Evolutionary conservation across 2,113 vertebrate genomes (phyloP), one percentile per base, ranked within the genome.

Genomic region (Cyphomyrus discorhynchus): DNA sequence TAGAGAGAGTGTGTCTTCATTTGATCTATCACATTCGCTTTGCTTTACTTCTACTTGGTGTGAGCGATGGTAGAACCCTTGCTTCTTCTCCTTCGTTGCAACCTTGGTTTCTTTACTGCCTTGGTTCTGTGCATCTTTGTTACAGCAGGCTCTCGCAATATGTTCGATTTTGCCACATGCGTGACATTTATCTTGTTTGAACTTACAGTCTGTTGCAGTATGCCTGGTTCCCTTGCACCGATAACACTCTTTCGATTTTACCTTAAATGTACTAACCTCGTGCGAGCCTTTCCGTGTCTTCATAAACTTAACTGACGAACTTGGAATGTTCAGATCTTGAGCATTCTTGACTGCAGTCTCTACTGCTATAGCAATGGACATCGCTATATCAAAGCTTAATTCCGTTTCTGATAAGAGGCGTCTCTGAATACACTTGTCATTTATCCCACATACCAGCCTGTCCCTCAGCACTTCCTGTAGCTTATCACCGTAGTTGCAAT

Each of bases 391-490:
- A 77, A 92, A 92, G 3, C 80, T 89, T 53, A 91, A 46, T 70
- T 83, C 62, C 0, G 17, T 45, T 49, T 92, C 90, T 45, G 89
- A 31, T 21, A 91, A 42, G 3, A 91, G n/a, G 24, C 89, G 27
- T 15, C 88, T 10, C 50, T 91, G 74, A 17, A 90, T 91, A 45
- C 56, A 0, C 42, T 91, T 66, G 42, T 90, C 83, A 74, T 90
- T 91, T 35, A 92, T 86, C 13, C 92, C 83, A 82, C 89, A 91
- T 24, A 90, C 88, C 35, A 92, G 66, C 58, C 90, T 92, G 45
- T 90, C 86, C 11, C 88, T 17, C 49, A 92, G 39, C 89, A 90
- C 91, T 56, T 91, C 50, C 47, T n/a, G 17, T 6, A 90, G 3
- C 17, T 83, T 74, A 0, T 86, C 47, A n/a, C 87, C 82, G 35